Conservation (phyloP, 2,888 invertebrate genomes). For the Drosophila borealis region DNA sequence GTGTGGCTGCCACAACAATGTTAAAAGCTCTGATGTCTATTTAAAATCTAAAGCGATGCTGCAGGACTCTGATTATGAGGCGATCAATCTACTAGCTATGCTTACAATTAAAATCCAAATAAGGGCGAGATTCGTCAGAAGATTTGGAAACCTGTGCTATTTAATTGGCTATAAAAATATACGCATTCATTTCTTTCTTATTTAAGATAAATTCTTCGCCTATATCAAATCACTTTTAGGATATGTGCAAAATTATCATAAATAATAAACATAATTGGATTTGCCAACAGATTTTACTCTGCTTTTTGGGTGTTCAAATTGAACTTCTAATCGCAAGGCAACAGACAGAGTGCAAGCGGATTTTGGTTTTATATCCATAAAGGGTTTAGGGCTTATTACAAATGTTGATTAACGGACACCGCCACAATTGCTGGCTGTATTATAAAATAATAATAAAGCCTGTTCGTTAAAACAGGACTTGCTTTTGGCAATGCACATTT, state of each 20-base stretch:
- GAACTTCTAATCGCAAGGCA: slow-evolving; percentile 47
- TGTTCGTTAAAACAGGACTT: neutral
- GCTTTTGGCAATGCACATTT: neutral
- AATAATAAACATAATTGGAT: slow-evolving; percentile 59
- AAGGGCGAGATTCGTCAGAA: slow-evolving; percentile 49
- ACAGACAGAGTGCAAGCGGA: slow-evolving; percentile 6
- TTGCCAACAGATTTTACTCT: neutral
- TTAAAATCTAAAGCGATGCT: slow-evolving; percentile 53
- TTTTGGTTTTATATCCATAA: neutral
- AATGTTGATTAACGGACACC: too few species aligned
- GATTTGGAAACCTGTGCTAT: slow-evolving; percentile 23
- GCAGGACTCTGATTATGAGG: slow-evolving; percentile 2
- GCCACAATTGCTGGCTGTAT: too few species aligned
- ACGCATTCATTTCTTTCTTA: too few species aligned
- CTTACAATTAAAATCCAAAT: slow-evolving; percentile 56
- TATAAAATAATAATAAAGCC: too few species aligned
- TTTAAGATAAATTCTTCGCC: slow-evolving; percentile 6
- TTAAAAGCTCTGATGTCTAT: slow-evolving; percentile 60
- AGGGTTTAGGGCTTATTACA: too few species aligned
- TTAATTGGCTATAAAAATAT: slow-evolving; percentile 65
- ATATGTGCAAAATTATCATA: slow-evolving; percentile 39
- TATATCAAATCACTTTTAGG: slow-evolving; percentile 33
- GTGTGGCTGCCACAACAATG: slow-evolving; percentile 57
- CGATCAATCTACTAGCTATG: slow-evolving; percentile 41
- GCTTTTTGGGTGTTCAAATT: slow-evolving; percentile 5